These are phyloP conservation scores for Priocnemis perturbator DNA, from an alignment of 2,888 invertebrate genomes.

Conservation along the genomic window DNA sequence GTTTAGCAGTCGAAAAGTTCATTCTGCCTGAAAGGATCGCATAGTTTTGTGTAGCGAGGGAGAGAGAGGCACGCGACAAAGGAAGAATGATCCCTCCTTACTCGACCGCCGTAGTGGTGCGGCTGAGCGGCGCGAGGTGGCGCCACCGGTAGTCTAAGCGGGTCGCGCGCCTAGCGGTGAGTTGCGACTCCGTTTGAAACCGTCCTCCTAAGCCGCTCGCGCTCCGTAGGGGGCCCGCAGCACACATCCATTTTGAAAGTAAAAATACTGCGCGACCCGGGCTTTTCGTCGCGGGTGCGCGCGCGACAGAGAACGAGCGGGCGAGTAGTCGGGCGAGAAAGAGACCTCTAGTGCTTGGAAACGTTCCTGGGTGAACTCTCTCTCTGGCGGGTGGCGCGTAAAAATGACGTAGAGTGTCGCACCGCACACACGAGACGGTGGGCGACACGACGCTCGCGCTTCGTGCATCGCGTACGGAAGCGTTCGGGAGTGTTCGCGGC, in stretches of 20 bases:
- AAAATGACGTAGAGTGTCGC: constrained; percentile 54
- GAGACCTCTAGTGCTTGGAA: constrained; percentile 36
- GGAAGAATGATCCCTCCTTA: no score
- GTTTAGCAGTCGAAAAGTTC: no score
- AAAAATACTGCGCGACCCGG: constrained; percentile 70
- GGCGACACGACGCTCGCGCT: constrained; percentile 43
- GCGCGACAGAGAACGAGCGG: constrained; percentile 45
- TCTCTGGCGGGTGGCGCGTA: constrained; percentile 45
- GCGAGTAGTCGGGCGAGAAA: constrained; percentile 10
- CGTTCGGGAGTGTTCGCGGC: constrained; percentile 34
- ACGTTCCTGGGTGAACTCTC: constrained; percentile 31
- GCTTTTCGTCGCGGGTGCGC: constrained; percentile 51
- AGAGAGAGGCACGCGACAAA: no score
- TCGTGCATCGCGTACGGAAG: constrained; percentile 45
- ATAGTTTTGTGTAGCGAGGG: no score
- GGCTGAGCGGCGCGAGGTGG: constrained; percentile 31
- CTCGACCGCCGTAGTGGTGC: neutral
- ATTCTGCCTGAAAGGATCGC: no score
- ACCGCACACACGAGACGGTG: constrained; percentile 31
- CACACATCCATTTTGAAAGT: constrained; percentile 68
- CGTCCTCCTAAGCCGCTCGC: constrained; percentile 34
- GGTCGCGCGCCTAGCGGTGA: constrained; percentile 45
- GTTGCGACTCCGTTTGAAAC: constrained; percentile 43
- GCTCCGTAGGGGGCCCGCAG: constrained; percentile 32
- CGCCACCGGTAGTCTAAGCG: constrained; percentile 4